phyloP scores from a whole-genome alignment of 2,797 vertebrate genomes.

The Gallinago stenura region DNA sequence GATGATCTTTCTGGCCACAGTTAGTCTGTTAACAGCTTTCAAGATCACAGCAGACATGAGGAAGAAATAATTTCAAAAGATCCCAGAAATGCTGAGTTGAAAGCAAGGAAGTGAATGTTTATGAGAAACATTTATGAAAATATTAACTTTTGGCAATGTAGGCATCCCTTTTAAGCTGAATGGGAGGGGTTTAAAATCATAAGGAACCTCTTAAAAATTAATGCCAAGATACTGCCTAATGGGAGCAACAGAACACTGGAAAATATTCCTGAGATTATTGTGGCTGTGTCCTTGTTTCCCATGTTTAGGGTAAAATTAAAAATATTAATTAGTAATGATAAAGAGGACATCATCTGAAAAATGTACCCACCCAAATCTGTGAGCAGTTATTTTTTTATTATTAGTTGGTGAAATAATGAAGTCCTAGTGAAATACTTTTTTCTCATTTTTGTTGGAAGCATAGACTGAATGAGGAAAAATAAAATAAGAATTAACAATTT shows the following conservation, averaged over 20 bases:
- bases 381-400: background rate
- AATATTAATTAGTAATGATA: background rate
- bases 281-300: background rate
- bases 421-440: background rate
- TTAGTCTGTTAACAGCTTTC: conserved; percentile 54
- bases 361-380: background rate
- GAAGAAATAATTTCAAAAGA: conserved; percentile 56
- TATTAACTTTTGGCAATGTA: conserved; percentile 17
- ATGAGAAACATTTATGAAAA: conserved; percentile 40
- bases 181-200: conserved; percentile 20
- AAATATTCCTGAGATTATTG: background rate
- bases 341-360: background rate
- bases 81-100: conserved; percentile 23
- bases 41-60: conserved; percentile 41
- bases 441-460: background rate
- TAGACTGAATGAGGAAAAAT: background rate
- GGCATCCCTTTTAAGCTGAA: conserved; percentile 34
- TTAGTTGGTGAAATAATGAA: conserved; percentile 1
- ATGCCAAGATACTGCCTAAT: background rate
- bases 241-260: background rate
- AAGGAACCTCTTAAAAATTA: conserved; percentile 24
- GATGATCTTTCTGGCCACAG: conserved; percentile 41
- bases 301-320: background rate
- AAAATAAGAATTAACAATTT: background rate
- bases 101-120: conserved; percentile 39